Evolutionary conservation across 1,140 invertebrate genomes (phyloP).

Genomic region (Helicoverpa armigera): DNA sequence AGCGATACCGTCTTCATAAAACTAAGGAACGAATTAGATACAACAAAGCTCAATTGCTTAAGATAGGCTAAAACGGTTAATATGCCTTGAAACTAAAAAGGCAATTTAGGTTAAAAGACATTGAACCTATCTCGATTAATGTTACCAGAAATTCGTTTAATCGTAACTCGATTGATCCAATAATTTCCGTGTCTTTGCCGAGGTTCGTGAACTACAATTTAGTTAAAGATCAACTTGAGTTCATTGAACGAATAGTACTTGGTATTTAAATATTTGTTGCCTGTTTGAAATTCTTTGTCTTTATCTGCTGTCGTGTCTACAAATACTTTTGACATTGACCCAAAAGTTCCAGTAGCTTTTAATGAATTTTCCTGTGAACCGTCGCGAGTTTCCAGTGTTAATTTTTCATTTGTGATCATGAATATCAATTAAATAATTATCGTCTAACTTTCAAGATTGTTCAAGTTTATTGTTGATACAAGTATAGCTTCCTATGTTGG

Average conservation of each 20-base stretch:
- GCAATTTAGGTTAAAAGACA: not conserved
- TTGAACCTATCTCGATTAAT: not conserved
- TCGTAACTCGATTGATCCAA: slow-evolving; percentile 23
- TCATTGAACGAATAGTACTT: slow-evolving; percentile 11
- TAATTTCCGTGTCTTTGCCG: slow-evolving; percentile 19
- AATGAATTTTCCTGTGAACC: not conserved
- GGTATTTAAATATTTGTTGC: not conserved
- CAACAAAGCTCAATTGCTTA: not conserved
- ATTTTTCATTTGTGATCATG: not conserved
- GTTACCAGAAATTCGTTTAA: slow-evolving; percentile 1
- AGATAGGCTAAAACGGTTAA: not conserved
- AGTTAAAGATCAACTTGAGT: not conserved
- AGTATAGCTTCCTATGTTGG: not conserved
- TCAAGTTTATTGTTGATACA: not conserved
- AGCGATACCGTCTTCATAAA: not conserved
- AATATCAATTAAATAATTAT: not conserved
- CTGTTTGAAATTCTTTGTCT: not conserved
- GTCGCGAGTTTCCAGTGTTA: not conserved
- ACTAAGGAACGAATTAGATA: not conserved
- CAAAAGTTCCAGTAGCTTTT: too few relatives aligned
- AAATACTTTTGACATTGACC: not conserved
- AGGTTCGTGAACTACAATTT: slow-evolving; percentile 21
- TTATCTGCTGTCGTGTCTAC: not conserved
- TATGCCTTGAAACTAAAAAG: not conserved
- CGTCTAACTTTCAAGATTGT: not conserved